A percentile compares a stretch with the other conserved stretches of the same genome.
These are phyloP conservation scores for Cotesia chilonis DNA, from an alignment of 1,140 invertebrate genomes.

Conservation along the genomic window DNA sequence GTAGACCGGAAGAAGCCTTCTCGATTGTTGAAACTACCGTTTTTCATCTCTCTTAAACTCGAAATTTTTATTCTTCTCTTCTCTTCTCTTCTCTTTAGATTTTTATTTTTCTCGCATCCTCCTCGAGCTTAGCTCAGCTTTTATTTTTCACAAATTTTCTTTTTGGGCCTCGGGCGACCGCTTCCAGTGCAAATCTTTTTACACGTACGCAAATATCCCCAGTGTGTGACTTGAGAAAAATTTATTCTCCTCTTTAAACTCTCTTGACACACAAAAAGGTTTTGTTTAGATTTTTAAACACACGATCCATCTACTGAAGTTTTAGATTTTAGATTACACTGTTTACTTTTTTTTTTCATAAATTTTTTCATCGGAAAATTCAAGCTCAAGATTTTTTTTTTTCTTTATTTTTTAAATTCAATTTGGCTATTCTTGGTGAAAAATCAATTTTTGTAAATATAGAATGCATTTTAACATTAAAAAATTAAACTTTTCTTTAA, in stretches of 20 bases:
- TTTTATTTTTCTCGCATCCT: neutral
- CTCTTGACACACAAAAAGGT: neutral
- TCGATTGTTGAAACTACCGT: constrained; percentile 16
- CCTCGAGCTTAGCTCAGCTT: neutral
- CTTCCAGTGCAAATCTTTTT: constrained; percentile 9
- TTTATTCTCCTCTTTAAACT: neutral
- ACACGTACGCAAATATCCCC: constrained; percentile 3
- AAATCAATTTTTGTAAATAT: no score
- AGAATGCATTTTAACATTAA: no score
- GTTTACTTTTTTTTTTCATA: no score
- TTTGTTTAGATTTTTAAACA: neutral
- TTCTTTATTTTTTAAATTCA: no score
- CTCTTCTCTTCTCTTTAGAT: neutral
- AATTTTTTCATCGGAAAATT: no score
- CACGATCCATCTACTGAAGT: no score
- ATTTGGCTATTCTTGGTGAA: no score
- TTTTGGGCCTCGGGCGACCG: neutral
- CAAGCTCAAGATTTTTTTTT: no score
- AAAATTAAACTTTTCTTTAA: no score
- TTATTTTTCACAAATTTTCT: neutral
- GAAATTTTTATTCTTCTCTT: constrained; percentile 1
- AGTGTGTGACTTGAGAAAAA: neutral
- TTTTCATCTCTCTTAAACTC: constrained; percentile 19
- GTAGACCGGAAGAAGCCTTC: constrained; percentile 30
- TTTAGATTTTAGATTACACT: no score